A percentile compares a stretch with the other conserved stretches of the same genome.
Evolutionary conservation across 1,140 invertebrate species (phyloP).

Genomic region (Zaprionus tsacasi): DNA sequence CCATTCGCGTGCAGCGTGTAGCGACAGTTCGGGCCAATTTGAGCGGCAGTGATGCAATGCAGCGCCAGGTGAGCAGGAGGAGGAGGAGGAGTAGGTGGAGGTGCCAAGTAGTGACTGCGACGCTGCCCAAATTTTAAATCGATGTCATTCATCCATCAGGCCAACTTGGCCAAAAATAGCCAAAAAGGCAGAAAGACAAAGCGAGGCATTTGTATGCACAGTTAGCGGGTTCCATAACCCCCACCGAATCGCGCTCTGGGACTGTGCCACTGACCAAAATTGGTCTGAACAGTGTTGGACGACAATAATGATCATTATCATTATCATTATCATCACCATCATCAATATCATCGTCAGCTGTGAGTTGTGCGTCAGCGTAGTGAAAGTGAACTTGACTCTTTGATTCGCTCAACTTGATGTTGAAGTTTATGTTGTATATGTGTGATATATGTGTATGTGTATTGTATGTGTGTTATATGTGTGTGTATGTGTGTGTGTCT

Average conservation of each 20-base stretch:
- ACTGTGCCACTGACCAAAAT: constrained; percentile 77
- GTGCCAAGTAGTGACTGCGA: constrained; percentile 25
- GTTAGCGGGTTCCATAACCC: constrained; percentile 21
- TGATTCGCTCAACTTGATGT: constrained; percentile 36
- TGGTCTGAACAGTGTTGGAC: constrained; percentile 40
- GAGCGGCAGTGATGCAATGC: constrained; percentile 49
- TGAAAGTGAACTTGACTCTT: constrained; percentile 82
- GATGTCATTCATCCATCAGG: constrained; percentile 68
- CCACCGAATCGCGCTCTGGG: background rate
- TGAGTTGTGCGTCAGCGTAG: constrained; percentile 62
- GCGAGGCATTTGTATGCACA: constrained; percentile 69
- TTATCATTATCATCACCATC: background rate
- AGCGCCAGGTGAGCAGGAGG: constrained; percentile 4
- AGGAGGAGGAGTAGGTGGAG: too few species aligned
- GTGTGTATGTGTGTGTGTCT: constrained; percentile 19
- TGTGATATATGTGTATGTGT: constrained; percentile 4
- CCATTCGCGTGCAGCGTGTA: constrained; percentile 58
- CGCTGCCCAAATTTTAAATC: constrained; percentile 41
- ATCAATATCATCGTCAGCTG: background rate
- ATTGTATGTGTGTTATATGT: constrained; percentile 1
- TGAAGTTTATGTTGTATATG: constrained; percentile 29
- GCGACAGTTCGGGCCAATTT: constrained; percentile 25
- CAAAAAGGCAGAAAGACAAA: constrained; percentile 34
- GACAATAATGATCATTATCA: constrained; percentile 11
- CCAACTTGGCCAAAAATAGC: constrained; percentile 55